Base-by-base conservation (phyloP, 2,888 invertebrate species). In the Vannuccia rotundouncinata region DNA sequence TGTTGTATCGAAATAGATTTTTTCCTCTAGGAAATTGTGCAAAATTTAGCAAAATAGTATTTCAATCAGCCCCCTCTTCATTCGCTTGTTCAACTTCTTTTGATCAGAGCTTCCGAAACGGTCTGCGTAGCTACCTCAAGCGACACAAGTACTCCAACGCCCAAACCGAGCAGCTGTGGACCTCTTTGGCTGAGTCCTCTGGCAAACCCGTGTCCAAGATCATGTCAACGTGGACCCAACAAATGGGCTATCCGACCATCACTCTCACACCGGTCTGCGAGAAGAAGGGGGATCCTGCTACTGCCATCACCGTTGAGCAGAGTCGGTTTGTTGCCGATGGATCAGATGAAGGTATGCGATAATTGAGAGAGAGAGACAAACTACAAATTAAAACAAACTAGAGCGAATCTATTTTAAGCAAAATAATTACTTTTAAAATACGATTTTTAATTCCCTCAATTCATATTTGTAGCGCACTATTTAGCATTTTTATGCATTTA, bases 201-300 rank as follows among this genome's bases (percentile, higher is more conserved):
- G 92, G 92, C 27, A 94, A 96, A 87, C 94, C 95, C 0, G 93
- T 99, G 0, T 92, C 92, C 0, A 91, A 91, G 75, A 92, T 99
- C 5, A 98, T 99, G 97, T 93, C 93, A 2, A 93, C 94, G 27
- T 99, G 98, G 98, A 97, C 96, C 0, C 93, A 94, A 86, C 93
- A 94, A 86, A 94, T 93, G 91, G 97, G 98, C 60, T 97, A 94
- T 86, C 97, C 97, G 0, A 92, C 96, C 79, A 91, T 94, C 13
- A 90, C 86, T 84, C 87, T 87, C 81, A 25, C n/a, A 22, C 27
- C 10, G 59, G n/a, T 74, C 17, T 60, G 60, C 10, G 45, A 31
- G 17, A 30, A 45, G 22, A 29, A 85, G 77, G 85, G 87, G n/a
- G 87, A 87, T 1, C n/a, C n/a, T n/a, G 81, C 83, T 28, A 90